These are phyloP conservation scores for Mylabris sibirica DNA, from an alignment of 2,888 invertebrate genomes.

Conservation along the genomic window DNA sequence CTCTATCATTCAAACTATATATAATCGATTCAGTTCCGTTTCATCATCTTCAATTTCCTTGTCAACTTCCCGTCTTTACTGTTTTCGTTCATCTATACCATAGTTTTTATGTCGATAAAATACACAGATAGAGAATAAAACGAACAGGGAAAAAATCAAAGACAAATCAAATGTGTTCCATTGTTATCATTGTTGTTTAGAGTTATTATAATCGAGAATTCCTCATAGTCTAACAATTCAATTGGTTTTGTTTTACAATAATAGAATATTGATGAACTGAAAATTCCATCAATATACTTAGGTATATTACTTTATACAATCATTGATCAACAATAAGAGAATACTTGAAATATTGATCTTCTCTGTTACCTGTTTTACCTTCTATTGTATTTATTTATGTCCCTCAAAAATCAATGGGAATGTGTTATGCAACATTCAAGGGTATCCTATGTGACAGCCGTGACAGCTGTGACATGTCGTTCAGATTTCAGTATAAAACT, in stretches of 20 bases:
- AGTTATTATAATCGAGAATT: not conserved
- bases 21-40: not conserved
- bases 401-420: slow-evolving; percentile 23
- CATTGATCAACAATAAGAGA: not conserved
- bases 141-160: not conserved
- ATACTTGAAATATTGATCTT: not conserved
- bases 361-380: not conserved
- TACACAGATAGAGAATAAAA: too few species aligned
- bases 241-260: not conserved
- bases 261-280: not conserved
- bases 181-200: not conserved
- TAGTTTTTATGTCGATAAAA: not conserved
- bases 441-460: slow-evolving; percentile 25
- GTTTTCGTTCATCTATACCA: not conserved
- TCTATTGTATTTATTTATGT: not conserved
- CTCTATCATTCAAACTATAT: not conserved
- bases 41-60: not conserved
- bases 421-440: slow-evolving; percentile 30
- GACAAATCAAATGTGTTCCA: not conserved
- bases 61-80: not conserved
- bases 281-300: not conserved
- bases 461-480: slow-evolving; percentile 45
- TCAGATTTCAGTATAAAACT: slow-evolving; percentile 38
- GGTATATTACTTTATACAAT: not conserved
- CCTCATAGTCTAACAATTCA: not conserved